Evolutionary conservation across 2,113 vertebrate species (phyloP).

Genomic region (Malurus alboscapulatus): DNA sequence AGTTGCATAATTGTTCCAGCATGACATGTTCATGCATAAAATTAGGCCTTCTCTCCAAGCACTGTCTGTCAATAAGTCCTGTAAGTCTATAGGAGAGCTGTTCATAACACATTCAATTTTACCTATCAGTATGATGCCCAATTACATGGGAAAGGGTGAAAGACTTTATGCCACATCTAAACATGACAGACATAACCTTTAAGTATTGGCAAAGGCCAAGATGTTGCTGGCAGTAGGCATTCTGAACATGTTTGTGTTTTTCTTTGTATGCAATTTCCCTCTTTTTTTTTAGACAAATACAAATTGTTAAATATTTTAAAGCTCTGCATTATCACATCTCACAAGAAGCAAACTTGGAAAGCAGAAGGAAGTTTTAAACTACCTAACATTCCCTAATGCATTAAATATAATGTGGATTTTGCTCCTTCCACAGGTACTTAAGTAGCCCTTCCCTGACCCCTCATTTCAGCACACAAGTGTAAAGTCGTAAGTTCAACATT

Average conservation of each 20-base stretch:
- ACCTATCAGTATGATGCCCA: slow-evolving; percentile 73
- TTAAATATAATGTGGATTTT: neutral
- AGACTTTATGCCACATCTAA: slow-evolving; percentile 69
- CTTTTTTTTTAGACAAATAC: slow-evolving; percentile 28
- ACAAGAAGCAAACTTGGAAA: neutral
- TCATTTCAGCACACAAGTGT: neutral
- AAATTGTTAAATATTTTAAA: slow-evolving; percentile 43
- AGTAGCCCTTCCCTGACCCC: neutral
- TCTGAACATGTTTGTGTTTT: slow-evolving; percentile 60
- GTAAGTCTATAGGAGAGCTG: slow-evolving; percentile 25
- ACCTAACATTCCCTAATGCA: neutral
- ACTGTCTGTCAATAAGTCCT: slow-evolving; percentile 65
- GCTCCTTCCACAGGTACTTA: neutral
- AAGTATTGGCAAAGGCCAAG: slow-evolving; percentile 70
- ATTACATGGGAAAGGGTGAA: slow-evolving; percentile 77
- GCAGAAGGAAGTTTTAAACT: neutral
- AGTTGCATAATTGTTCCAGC: slow-evolving; percentile 67
- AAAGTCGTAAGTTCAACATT: neutral
- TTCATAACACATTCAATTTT: slow-evolving; percentile 68
- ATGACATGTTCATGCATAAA: slow-evolving; percentile 63
- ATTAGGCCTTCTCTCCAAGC: slow-evolving; percentile 68
- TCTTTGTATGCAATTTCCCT: neutral
- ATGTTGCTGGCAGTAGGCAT: slow-evolving; percentile 57
- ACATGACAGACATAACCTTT: slow-evolving; percentile 75
- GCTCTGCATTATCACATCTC: neutral